These are phyloP conservation scores for Sarcophaga carnaria DNA, from an alignment of 2,888 invertebrate genomes.

Conservation along the genomic window DNA sequence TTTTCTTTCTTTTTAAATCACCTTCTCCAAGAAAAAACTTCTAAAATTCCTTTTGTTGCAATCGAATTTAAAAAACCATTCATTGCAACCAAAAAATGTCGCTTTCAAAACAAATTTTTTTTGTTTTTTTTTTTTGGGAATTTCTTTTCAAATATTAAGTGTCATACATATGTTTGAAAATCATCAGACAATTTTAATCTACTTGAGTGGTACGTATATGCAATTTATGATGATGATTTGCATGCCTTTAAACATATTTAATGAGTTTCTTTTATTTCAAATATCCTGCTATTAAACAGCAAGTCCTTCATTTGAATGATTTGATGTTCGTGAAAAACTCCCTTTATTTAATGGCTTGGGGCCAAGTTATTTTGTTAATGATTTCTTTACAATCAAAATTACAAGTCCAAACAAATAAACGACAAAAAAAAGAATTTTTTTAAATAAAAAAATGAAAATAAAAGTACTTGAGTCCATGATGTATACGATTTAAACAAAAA, in stretches of 20 bases:
- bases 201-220: slow-evolving; percentile 12
- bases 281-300: slow-evolving; percentile 49
- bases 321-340: slow-evolving; percentile 41
- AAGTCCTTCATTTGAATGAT: slow-evolving; percentile 35
- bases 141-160: slow-evolving; percentile 36
- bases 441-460: too few species aligned
- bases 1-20: too few species aligned
- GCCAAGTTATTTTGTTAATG: slow-evolving; percentile 59
- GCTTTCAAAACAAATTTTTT: too few species aligned
- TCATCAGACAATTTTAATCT: slow-evolving; percentile 44
- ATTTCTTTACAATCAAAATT: slow-evolving; percentile 63
- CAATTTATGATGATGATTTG: slow-evolving; percentile 43
- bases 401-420: not conserved
- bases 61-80: not conserved
- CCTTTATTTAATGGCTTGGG: slow-evolving; percentile 2
- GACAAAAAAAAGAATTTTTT: too few species aligned
- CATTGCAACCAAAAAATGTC: too few species aligned
- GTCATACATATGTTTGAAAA: slow-evolving; percentile 57
- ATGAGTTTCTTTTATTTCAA: slow-evolving; percentile 63
- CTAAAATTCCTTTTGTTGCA: slow-evolving; percentile 27
- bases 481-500: not conserved
- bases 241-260: slow-evolving; percentile 66
- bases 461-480: slow-evolving; percentile 1
- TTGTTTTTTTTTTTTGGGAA: not conserved
- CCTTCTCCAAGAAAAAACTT: not conserved